phyloP scores from a whole-genome alignment of 2,113 vertebrate species.

The Takifugu bimaculatus region DNA sequence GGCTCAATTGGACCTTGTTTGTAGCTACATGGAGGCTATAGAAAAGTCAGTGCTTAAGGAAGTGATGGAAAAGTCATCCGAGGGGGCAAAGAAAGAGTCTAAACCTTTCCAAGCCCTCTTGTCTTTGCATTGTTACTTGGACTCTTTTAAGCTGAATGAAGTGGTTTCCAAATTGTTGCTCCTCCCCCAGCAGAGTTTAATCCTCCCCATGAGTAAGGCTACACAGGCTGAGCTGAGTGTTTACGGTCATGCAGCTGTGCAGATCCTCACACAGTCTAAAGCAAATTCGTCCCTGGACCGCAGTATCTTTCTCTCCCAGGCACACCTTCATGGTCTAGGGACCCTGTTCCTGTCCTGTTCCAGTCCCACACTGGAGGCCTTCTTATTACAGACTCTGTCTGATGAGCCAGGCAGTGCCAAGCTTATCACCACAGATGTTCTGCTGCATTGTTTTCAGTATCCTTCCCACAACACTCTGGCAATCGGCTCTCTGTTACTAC shows the following conservation, averaged over 20 bases:
- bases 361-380: conserved; percentile 72
- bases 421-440: conserved; percentile 64
- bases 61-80: conserved; percentile 38
- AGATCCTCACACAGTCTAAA: conserved; percentile 73
- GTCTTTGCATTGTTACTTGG: conserved; percentile 79
- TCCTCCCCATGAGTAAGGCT: conserved; percentile 31
- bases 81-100: conserved; percentile 43
- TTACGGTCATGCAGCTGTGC: conserved; percentile 77
- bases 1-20: conserved; percentile 59
- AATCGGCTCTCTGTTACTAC: conserved; percentile 74
- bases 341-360: conserved; percentile 74
- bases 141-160: conserved; percentile 67
- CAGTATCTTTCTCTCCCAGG: conserved; percentile 66
- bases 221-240: conserved; percentile 65
- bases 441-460: conserved; percentile 77
- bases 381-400: conserved; percentile 76
- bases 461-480: conserved; percentile 45
- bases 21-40: conserved; percentile 71
- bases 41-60: conserved; percentile 75
- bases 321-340: conserved; percentile 78
- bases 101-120: conserved; percentile 76
- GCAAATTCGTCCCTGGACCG: conserved; percentile 37
- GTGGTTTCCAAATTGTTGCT: conserved; percentile 77
- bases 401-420: conserved; percentile 73
- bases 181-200: conserved; percentile 76